phyloP scores from a whole-genome alignment of 2,888 invertebrate species.

The Habroteleia sp. region DNA sequence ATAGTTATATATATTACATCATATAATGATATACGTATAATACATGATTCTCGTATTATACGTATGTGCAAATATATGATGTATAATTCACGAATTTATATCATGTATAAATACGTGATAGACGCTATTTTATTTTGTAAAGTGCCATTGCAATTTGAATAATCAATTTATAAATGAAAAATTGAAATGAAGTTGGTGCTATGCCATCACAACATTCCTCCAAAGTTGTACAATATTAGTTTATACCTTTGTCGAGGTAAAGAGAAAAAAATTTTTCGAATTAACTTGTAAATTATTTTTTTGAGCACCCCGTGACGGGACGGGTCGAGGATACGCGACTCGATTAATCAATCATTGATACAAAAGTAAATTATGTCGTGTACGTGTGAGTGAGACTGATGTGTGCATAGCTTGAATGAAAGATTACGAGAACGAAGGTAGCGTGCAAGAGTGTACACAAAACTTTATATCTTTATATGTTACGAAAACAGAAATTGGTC shows the following conservation, averaged over 20 bases:
- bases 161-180: conserved; percentile 74
- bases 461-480: conserved; percentile 81
- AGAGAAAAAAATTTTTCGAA: conserved; percentile 56
- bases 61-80: conserved; percentile 19
- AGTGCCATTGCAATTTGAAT: conserved; percentile 81
- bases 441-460: conserved; percentile 54
- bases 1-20: conserved; percentile 67
- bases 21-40: conserved; percentile 62
- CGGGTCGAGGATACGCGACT: conserved; percentile 47
- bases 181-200: conserved; percentile 76
- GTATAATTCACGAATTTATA: conserved; percentile 54
- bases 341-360: conserved; percentile 66
- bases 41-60: conserved; percentile 6
- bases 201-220: conserved; percentile 81
- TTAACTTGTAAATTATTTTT: conserved; percentile 71
- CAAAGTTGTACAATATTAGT: conserved; percentile 81
- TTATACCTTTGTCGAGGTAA: conserved; percentile 75
- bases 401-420: conserved; percentile 22
- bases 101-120: conserved; percentile 73
- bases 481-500: conserved; percentile 68
- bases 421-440: conserved; percentile 16
- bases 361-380: conserved; percentile 70
- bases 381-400: conserved; percentile 67
- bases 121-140: conserved; percentile 80
- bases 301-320: conserved; percentile 64